phyloP scores from a whole-genome alignment of 2,888 invertebrate species.

The Nomada ferruginata region DNA sequence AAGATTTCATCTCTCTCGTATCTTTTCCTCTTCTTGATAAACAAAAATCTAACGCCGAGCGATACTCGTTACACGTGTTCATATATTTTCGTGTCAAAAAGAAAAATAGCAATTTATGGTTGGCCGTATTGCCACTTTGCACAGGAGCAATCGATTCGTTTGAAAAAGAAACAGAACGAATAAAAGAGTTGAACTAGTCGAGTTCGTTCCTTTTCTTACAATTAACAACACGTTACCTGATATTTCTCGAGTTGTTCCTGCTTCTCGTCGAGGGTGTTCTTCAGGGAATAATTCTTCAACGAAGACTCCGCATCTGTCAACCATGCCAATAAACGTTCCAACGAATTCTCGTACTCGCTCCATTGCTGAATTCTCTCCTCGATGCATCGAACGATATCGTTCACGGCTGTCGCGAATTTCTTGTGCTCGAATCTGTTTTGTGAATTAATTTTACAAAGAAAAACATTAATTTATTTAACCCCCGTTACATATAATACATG shows the following conservation, averaged over 20 bases:
- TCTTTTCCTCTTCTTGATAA: slow-evolving; percentile 48
- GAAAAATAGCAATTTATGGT: background rate
- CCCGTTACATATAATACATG: background rate
- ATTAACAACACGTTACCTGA: slow-evolving; percentile 87
- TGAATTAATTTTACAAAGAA: background rate
- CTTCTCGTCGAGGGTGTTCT: slow-evolving; percentile 95
- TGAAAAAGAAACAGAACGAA: background rate
- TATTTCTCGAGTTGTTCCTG: slow-evolving; percentile 95
- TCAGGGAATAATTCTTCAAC: slow-evolving; percentile 93
- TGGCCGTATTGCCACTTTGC: background rate
- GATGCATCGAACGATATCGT: slow-evolving; percentile 91
- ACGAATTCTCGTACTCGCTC: slow-evolving; percentile 94
- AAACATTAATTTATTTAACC: background rate
- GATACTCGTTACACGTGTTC: background rate
- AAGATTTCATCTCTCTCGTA: slow-evolving; percentile 37
- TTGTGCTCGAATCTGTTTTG: slow-evolving; percentile 90
- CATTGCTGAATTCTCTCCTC: slow-evolving; percentile 95
- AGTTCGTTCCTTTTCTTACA: background rate
- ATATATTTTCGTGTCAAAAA: background rate
- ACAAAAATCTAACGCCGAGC: background rate
- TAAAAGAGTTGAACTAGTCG: background rate
- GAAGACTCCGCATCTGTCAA: slow-evolving; percentile 93
- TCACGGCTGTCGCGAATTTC: slow-evolving; percentile 91
- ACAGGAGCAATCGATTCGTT: background rate
- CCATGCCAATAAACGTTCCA: slow-evolving; percentile 93